Evolutionary conservation across 2,113 vertebrate genomes (phyloP), one percentile per base, ranked within the genome.

Genomic region (Hemiscyllium ocellatum): DNA sequence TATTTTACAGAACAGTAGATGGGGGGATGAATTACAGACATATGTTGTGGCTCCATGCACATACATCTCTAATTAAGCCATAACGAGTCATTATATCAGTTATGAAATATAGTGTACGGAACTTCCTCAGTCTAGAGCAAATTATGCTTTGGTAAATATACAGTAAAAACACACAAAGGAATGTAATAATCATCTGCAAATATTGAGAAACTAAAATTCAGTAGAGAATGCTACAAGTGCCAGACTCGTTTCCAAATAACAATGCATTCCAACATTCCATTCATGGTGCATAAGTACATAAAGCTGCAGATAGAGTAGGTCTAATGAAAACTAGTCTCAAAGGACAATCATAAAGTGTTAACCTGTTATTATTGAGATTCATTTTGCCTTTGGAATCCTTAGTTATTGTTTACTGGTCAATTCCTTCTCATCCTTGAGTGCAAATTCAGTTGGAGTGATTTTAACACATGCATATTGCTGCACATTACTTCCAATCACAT

Each of bases 201-300:
- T 20, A 56, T 61, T 80, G n/a, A 80, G n/a, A 42, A 80, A 80
- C 78, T 80, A 17, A 80, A 80, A 15, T 15, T 80, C 78, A 80
- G 15, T 20, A 80, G n/a, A 80, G 33, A 80, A 47, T 83, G 78
- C n/a, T 17, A 83, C 80, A 83, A 83, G 80, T 4, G 1, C 37
- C 80, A 83, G 80, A 83, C 89, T 20, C 19, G 56, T 37, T 61
- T 66, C 19, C 89, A 37, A 91, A 65, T 65, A 66, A 91, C 52
- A 65, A n/a, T 37, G n/a, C n/a, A 68, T 93, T 93, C 89, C 89
- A 93, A 66, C n/a, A 93, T 93, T 66, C 19, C 33, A 93, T 93
- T 93, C 17, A 10, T 19, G 20, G 33, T 66, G 10, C 7, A 91
- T n/a, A 83, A 37, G 78, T 83, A 91, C 61, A 29, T 52, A 29